phyloP scores from a whole-genome alignment of 2,888 invertebrate genomes.

The Yponomeuta cagnagella region DNA sequence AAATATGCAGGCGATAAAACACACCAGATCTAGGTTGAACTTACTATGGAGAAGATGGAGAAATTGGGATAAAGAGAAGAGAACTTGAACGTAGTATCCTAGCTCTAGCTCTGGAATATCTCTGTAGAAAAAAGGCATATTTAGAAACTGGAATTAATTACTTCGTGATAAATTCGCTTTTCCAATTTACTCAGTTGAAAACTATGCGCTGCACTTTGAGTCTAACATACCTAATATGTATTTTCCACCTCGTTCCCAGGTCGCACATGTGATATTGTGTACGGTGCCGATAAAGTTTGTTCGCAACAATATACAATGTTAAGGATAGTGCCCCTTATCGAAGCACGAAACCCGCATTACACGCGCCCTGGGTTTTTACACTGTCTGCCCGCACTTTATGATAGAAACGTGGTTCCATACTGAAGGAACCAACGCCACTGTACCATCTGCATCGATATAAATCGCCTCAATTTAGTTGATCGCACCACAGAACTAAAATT shows the following conservation, averaged over 20 bases:
- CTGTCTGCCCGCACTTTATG: slow-evolving; percentile 21
- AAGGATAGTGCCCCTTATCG: slow-evolving; percentile 14
- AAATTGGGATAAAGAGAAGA: background rate
- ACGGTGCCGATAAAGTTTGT: slow-evolving; percentile 9
- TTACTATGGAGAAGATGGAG: background rate
- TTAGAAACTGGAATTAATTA: no score
- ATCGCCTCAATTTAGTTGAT: background rate
- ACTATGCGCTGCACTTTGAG: background rate
- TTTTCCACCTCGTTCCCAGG: background rate
- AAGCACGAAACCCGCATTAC: slow-evolving; percentile 22
- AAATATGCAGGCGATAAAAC: no score
- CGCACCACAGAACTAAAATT: background rate
- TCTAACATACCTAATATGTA: background rate
- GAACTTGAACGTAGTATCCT: background rate
- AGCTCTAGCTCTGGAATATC: no score
- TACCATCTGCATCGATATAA: background rate
- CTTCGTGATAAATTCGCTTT: no score
- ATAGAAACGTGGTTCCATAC: slow-evolving; percentile 19
- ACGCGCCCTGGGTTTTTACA: slow-evolving; percentile 21
- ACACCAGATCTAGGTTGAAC: no score
- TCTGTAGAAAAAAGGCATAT: no score
- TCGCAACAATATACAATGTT: slow-evolving; percentile 4
- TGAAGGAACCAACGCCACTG: background rate
- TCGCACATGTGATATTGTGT: background rate
- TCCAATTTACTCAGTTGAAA: no score